These are phyloP conservation scores for Phrynocephalus vlangalii DNA, from an alignment of 2,797 vertebrate species.

Conservation along the genomic window DNA sequence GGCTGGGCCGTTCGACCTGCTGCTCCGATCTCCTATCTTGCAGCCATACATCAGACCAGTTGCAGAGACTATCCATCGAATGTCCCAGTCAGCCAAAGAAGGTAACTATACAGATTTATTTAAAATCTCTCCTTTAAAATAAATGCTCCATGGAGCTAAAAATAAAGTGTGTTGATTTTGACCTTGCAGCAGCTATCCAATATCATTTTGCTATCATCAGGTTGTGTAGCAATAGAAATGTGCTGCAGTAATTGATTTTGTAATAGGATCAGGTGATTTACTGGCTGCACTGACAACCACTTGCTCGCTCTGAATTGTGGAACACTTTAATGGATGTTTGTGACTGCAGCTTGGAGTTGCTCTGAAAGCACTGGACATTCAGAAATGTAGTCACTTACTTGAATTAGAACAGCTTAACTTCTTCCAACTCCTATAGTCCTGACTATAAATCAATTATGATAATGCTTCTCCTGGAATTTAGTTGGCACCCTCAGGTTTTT, in stretches of 20 bases:
- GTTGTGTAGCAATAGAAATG: constrained; percentile 83
- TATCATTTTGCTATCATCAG: constrained; percentile 85
- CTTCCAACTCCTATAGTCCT: not conserved
- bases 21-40: constrained; percentile 95
- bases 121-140: constrained; percentile 67
- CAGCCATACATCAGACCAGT: constrained; percentile 93
- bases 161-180: constrained; percentile 78
- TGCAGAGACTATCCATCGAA: constrained; percentile 92
- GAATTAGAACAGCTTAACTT: constrained; percentile 47
- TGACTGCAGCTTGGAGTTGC: constrained; percentile 78
- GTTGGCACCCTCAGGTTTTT: not conserved
- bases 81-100: constrained; percentile 90
- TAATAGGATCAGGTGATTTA: constrained; percentile 95
- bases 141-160: constrained; percentile 68
- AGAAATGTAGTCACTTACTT: constrained; percentile 68
- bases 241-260: constrained; percentile 94
- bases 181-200: constrained; percentile 82
- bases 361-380: constrained; percentile 74
- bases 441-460: not conserved
- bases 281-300: constrained; percentile 88
- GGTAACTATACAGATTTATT: constrained; percentile 86
- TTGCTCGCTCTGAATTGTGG: constrained; percentile 85
- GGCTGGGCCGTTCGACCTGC: constrained; percentile 94
- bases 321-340: constrained; percentile 85
- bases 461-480: not conserved